Conservation (phyloP, 2,888 invertebrate species). For the Chloroclystis v-ata region DNA sequence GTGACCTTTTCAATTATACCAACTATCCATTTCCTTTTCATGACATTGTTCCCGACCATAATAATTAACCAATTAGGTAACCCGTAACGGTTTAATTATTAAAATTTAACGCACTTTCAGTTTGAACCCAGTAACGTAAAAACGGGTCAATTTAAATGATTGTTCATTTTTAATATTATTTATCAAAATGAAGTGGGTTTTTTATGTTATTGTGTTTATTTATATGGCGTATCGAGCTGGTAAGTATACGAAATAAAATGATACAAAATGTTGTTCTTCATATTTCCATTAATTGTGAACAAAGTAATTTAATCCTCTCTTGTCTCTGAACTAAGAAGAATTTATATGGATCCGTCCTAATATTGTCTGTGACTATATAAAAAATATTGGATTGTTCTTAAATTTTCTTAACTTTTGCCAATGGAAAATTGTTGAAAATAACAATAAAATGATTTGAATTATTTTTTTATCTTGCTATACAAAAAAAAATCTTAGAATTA, state of each 20-base stretch:
- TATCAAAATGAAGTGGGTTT: slow-evolving; percentile 54
- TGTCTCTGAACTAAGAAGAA: too few relatives aligned
- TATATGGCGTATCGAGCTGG: slow-evolving; percentile 59
- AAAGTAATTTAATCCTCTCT: too few relatives aligned
- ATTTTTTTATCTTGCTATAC: too few relatives aligned
- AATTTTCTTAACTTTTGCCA: too few relatives aligned
- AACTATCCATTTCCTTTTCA: slow-evolving; percentile 37
- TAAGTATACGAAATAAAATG: slow-evolving; percentile 28
- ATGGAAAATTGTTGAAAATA: too few relatives aligned
- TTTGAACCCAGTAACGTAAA: slow-evolving; percentile 4
- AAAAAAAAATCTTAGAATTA: too few relatives aligned
- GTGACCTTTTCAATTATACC: slow-evolving; percentile 44
- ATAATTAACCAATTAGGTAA: slow-evolving; percentile 36
- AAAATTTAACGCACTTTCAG: slow-evolving; percentile 14
- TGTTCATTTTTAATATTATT: background rate
- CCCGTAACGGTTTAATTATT: slow-evolving; percentile 27
- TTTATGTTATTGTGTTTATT: slow-evolving; percentile 51
- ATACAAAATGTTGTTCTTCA: background rate
- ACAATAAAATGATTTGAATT: too few relatives aligned
- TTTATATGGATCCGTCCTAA: too few relatives aligned
- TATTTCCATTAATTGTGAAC: too few relatives aligned
- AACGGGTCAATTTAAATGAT: slow-evolving; percentile 3
- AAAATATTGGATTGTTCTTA: too few relatives aligned
- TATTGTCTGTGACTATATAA: too few relatives aligned
- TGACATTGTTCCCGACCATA: slow-evolving; percentile 37